A percentile compares a stretch with the other conserved stretches of the same genome.
Conservation (phyloP, 2,888 invertebrate species). For the Folsomia candida region DNA sequence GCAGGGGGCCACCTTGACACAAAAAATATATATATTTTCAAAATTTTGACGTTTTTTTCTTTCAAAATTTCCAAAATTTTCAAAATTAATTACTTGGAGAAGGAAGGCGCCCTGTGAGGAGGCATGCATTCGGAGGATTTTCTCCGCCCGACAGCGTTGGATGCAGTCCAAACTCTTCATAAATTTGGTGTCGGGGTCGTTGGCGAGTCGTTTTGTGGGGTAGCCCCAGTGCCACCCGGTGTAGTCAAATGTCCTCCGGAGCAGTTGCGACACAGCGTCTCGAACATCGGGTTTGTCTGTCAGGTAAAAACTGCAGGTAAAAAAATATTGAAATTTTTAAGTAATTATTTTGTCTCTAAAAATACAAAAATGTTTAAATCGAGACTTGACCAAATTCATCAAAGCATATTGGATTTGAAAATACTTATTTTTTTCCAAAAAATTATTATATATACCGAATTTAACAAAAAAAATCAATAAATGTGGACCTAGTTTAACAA, state of each 20-base stretch:
- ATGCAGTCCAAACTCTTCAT: conserved; percentile 33
- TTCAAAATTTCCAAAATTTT: not conserved
- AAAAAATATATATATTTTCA: no score
- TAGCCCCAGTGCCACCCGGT: conserved; percentile 17
- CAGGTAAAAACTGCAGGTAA: conserved; percentile 25
- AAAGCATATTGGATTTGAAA: no score
- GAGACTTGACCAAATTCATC: no score
- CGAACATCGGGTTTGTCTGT: conserved; percentile 28
- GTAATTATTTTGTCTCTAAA: no score
- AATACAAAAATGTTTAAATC: no score
- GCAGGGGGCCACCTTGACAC: conserved; percentile 62
- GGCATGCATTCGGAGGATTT: conserved; percentile 64
- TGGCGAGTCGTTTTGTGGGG: conserved; percentile 31
- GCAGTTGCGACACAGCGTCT: conserved; percentile 23
- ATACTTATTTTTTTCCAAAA: no score
- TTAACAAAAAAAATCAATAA: no score
- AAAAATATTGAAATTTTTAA: no score
- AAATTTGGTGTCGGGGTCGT: conserved; percentile 30
- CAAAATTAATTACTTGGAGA: conserved; percentile 56
- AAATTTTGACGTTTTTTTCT: no score
- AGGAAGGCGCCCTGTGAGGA: conserved; percentile 76
- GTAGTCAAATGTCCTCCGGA: conserved; percentile 11
- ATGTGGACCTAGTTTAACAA: no score
- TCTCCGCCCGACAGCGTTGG: conserved; percentile 23
- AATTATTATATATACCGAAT: no score